Evolutionary conservation across 2,888 invertebrate species (phyloP), one percentile per base, ranked within the genome.

Genomic region (Ectobius pallidus): DNA sequence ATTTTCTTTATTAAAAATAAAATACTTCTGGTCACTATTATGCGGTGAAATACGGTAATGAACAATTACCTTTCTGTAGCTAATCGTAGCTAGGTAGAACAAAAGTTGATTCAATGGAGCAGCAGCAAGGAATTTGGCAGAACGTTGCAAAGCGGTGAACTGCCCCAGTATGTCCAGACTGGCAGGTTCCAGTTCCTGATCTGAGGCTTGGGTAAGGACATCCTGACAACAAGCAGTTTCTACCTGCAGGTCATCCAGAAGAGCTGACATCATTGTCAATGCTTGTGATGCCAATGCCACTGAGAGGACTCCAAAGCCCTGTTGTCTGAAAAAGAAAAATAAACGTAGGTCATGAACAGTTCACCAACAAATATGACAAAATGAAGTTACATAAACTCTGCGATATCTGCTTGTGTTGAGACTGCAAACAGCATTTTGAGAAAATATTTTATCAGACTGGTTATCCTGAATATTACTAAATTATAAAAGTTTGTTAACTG

Each of bases 281-380:
- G 94, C 93, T 76, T 93, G 92, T 27, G 92, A 91, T 16, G 96
- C 94, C 69, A 97, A 87, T 0, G 96, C 96, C 22, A 96, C 96
- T 79, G 94, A 94, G 14, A 96, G 87, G 2, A 94, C 95, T 69
- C 95, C 94, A 77, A 96, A 93, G 39, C 94, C 93, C 84, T 95
- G 95, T 83, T 92, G 93, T 81, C 91, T 91, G 80, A 74, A 80
- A 67, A 32, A 9, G 20, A 22, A 52, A 52, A 22, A 6, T 22
- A 25, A 9, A 49, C 2, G 20, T 52, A 52, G 11, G 1, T 52
- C 25, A 52, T 11, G 14, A 9, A 39, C 39, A 9, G 6, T 39
- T 9, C 14, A 39, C 39, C 14, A 9, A 9, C 14, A 39, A 39
- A 39, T 39, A 39, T 39, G 39, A 9, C 14, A 39, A 39, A 39